Evolutionary conservation across 2,888 invertebrate genomes (phyloP), one percentile per base, ranked within the genome.

Genomic region (Podotricha telesiphe): DNA sequence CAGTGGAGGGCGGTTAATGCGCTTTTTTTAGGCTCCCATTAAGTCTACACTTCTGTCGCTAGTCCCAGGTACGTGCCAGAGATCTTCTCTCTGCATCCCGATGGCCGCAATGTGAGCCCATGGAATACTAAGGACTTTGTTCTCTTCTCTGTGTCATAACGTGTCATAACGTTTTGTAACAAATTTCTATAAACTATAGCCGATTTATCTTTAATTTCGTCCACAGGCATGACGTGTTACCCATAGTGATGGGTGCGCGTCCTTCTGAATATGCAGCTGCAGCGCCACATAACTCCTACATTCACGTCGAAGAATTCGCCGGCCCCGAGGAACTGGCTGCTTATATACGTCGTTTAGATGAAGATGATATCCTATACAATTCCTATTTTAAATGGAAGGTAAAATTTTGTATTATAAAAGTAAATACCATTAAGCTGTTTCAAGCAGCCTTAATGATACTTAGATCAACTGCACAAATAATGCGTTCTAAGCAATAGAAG

Each of bases 181-280:
- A n/a, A 28, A 8, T 37, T 8, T 37, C 37, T 37, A 37, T 37
- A 8, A 10, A 37, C 37, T 37, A 7, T 6, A 10, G 1, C 37
- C 7, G 8, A 37, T 4, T 37, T 8, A 37, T 1, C 37, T 8
- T 37, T 1, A 8, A 6, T 58, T 59, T 59, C 13, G 28, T 34
- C 15, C 61, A 8, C 76, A 92, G 92, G 73, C 93, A 92, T 75
- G 96, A 97, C 86, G 96, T 98, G 55, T 87, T 99, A 75, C 99
- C 99, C 0, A 97, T 99, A 75, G 99, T 98, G 69, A 98, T 99
- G 98, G 99, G 99, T 0, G 99, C 98, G 0, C 95, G 97, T 56
- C 97, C 97, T 0, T 96, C 96, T 69, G 99, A 99, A 85, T 99
- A 99, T 87, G 96, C 96, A 71, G 95, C 96, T 56, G 95, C 96